Percentiles rank a stretch among this genome's conserved stretches.
Evolutionary conservation across 2,797 vertebrate species (phyloP).

Genomic region (Astyanax mexicanus): DNA sequence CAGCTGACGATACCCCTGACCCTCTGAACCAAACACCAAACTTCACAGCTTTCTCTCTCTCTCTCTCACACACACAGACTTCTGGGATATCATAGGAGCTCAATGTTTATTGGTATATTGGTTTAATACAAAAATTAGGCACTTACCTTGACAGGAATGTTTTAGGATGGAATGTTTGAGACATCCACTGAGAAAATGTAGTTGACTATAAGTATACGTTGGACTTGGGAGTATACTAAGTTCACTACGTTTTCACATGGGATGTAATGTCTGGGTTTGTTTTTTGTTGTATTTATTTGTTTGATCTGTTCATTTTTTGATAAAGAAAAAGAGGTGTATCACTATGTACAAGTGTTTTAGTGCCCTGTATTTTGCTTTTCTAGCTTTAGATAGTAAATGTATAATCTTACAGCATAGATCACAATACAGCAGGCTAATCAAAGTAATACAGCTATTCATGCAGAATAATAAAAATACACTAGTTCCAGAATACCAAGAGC

Average conservation of each 20-base stretch:
- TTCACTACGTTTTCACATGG: conserved; percentile 83
- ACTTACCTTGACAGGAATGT: neutral
- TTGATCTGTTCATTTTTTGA: conserved; percentile 1
- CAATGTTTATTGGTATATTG: conserved; percentile 24
- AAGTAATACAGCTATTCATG: too few species aligned
- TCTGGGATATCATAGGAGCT: conserved; percentile 11
- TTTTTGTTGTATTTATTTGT: neutral
- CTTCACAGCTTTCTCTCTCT: conserved; percentile 26
- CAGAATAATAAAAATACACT: too few species aligned
- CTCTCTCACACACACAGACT: conserved; percentile 6
- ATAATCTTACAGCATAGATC: too few species aligned
- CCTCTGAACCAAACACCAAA: conserved; percentile 42
- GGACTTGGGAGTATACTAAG: conserved; percentile 79
- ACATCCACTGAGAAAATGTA: conserved; percentile 79
- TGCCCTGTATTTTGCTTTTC: neutral
- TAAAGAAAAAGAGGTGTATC: too few species aligned
- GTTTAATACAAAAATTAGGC: neutral
- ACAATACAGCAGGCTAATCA: too few species aligned
- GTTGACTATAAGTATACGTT: conserved; percentile 83
- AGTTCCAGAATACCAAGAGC: too few species aligned
- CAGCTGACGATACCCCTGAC: conserved; percentile 36
- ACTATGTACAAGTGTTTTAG: too few species aligned
- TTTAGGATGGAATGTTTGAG: conserved; percentile 11
- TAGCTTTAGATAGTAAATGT: too few species aligned
- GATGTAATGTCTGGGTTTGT: conserved; percentile 45